Evolutionary conservation across 2,888 invertebrate genomes (phyloP).

Genomic region (Xiphydria camelus): DNA sequence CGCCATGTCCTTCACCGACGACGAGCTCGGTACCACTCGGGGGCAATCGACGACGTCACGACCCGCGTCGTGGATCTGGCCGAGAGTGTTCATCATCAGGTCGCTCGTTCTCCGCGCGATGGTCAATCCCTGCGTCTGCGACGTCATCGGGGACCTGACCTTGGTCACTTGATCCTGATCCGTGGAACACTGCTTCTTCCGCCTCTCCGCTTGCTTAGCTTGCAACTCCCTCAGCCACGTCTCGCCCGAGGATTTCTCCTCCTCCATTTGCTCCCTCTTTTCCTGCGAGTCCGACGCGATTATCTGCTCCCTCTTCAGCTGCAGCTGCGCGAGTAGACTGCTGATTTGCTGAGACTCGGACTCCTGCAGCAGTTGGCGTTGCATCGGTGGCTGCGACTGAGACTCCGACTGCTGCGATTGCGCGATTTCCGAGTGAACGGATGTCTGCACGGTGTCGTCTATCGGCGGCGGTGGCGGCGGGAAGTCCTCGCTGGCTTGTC

Average conservation of each 20-base stretch:
- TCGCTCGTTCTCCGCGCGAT: constrained; percentile 48
- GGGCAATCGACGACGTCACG: constrained; percentile 49
- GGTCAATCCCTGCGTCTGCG: constrained; percentile 24
- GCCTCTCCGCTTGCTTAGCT: constrained; percentile 73
- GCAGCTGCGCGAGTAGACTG: constrained; percentile 48
- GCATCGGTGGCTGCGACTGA: constrained; percentile 6
- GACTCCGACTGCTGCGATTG: background rate
- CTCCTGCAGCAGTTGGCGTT: constrained; percentile 31
- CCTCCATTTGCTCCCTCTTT: constrained; percentile 46
- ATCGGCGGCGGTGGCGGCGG: constrained; percentile 85
- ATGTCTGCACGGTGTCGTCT: constrained; percentile 63
- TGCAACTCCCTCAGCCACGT: constrained; percentile 80
- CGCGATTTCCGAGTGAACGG: constrained; percentile 7
- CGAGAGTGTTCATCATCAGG: constrained; percentile 46
- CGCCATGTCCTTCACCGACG: constrained; percentile 76
- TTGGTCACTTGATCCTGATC: constrained; percentile 53
- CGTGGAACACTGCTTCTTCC: constrained; percentile 56
- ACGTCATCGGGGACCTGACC: constrained; percentile 19
- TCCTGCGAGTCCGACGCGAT: constrained; percentile 39
- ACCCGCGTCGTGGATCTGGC: constrained; percentile 32
- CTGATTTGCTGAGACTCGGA: constrained; percentile 49
- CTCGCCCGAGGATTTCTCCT: constrained; percentile 59
- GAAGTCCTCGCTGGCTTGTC: constrained; percentile 87
- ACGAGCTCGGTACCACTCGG: constrained; percentile 33
- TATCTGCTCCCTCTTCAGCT: constrained; percentile 57